Percentiles rank a stretch among this genome's conserved stretches.
Conservation (phyloP, 2,888 invertebrate genomes). For the Melieria omissa region DNA sequence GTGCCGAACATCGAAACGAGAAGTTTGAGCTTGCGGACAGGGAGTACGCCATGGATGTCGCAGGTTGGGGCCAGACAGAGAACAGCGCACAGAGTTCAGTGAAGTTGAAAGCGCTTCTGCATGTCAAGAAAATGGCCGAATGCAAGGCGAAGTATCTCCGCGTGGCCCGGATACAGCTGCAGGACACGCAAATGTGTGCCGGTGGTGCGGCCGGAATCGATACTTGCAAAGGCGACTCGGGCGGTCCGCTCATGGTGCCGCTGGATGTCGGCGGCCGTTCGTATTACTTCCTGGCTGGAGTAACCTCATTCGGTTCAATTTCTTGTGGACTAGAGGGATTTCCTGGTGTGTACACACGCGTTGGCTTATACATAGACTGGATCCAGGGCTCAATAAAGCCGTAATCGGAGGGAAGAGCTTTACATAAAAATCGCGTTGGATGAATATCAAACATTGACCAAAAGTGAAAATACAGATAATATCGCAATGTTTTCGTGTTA, state of each 20-base stretch:
- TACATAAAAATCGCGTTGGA: too few relatives aligned
- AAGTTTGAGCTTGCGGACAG: slow-evolving; percentile 15
- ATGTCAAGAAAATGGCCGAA: slow-evolving; percentile 1
- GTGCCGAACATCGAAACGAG: neutral
- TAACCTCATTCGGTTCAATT: slow-evolving; percentile 14
- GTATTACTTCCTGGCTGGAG: slow-evolving; percentile 15
- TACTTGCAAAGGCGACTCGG: slow-evolving; percentile 16
- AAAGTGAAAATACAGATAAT: too few relatives aligned
- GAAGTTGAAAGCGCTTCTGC: slow-evolving; percentile 14
- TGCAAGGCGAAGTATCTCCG: slow-evolving; percentile 14
- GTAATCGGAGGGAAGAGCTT: too few relatives aligned
- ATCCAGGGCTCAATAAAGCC: slow-evolving; percentile 4
- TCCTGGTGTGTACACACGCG: slow-evolving; percentile 21
- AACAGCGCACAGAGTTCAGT: neutral
- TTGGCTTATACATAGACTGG: slow-evolving; percentile 10
- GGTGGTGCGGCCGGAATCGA: slow-evolving; percentile 15
- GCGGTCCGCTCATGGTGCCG: slow-evolving; percentile 20
- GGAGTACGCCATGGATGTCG: slow-evolving; percentile 18
- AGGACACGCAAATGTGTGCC: slow-evolving; percentile 15
- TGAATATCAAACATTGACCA: too few relatives aligned
- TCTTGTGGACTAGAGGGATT: slow-evolving; percentile 14
- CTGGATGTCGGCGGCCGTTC: neutral
- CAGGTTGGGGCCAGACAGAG: slow-evolving; percentile 23
- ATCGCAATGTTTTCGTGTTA: too few relatives aligned
- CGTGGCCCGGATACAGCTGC: slow-evolving; percentile 4